phyloP scores from a whole-genome alignment of 2,797 vertebrate species.

The Acrossocheilus wenchowensis region DNA sequence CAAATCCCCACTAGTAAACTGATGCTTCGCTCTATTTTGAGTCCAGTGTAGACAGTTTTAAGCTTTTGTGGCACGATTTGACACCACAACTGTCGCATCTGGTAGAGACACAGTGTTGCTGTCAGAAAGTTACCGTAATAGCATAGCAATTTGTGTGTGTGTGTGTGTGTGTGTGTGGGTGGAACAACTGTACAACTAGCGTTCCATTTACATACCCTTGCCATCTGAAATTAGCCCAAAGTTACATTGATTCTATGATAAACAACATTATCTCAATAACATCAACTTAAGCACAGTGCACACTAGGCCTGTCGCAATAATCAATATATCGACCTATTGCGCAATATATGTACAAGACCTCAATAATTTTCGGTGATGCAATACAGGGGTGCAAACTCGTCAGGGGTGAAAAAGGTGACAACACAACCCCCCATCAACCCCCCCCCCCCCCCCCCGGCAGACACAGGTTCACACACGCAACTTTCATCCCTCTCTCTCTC shows the following conservation, averaged over 20 bases:
- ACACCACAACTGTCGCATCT: neutral
- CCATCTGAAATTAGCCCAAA: neutral
- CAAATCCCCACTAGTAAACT: neutral
- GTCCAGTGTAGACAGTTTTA: neutral
- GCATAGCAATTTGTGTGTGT: neutral
- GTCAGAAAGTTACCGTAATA: neutral
- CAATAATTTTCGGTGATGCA: no score
- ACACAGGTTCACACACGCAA: no score
- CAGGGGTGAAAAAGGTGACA: no score
- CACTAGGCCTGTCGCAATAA: neutral
- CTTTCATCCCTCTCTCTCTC: no score
- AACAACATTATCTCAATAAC: neutral
- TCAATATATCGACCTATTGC: no score
- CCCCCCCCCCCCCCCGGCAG: no score
- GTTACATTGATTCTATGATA: neutral
- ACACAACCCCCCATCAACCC: no score
- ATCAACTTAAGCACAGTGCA: neutral
- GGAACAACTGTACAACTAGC: neutral
- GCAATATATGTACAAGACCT: no score
- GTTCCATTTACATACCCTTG: neutral
- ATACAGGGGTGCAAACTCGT: no score
- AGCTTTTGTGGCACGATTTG: neutral
- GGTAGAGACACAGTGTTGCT: neutral
- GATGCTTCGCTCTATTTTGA: neutral
- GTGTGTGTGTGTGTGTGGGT: neutral